Evolutionary conservation across 2,113 vertebrate genomes (phyloP), one percentile per base, ranked within the genome.

Genomic region (Varanus salvator): DNA sequence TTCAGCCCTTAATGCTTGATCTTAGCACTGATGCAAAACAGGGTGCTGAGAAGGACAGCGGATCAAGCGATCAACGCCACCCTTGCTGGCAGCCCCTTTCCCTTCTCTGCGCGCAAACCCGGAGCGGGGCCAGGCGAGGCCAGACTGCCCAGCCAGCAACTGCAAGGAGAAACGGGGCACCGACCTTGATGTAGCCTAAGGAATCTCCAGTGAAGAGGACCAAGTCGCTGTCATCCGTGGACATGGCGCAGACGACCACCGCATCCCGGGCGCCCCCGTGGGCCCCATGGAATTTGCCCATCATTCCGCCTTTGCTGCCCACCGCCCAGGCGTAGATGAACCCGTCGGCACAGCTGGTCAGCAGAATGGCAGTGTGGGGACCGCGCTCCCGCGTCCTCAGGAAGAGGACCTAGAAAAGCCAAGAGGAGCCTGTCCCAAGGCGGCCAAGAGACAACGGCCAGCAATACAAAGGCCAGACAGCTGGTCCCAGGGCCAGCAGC

Each of bases 141-240:
- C 31, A 60, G 21, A 75, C 52, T 14, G 34, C 8, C 8, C 2
- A 52, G 5, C n/a, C 78, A 57, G 74, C 3, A 4, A 12, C n/a
- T 11, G 3, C 25, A n/a, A 17, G 27, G 2, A 68, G 4, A 7
- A 8, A 44, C 23, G 15, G 68, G 34, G 29, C 66, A 84, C 92
- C 93, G 72, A 96, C 96, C 92, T 87, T 95, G 81, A 97, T 93
- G 78, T 84, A 64, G 6, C 96, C 97, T 50, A 84, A 78, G 71
- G 92, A 95, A 23, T 91, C 94, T 8, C 96, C 94, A 0, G 95
- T 87, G 66, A 95, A 29, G 50, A 94, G 90, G 84, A 95, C 93
- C 72, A 91, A 85, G 85, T 90, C 92, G 0, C 91, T 74, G 3
- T 91, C 84, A 1, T 93, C 96, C 0, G 69, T 88, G 90, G 95